These are phyloP conservation scores for Pipra filicauda DNA, from an alignment of 2,113 vertebrate species.

Conservation along the genomic window DNA sequence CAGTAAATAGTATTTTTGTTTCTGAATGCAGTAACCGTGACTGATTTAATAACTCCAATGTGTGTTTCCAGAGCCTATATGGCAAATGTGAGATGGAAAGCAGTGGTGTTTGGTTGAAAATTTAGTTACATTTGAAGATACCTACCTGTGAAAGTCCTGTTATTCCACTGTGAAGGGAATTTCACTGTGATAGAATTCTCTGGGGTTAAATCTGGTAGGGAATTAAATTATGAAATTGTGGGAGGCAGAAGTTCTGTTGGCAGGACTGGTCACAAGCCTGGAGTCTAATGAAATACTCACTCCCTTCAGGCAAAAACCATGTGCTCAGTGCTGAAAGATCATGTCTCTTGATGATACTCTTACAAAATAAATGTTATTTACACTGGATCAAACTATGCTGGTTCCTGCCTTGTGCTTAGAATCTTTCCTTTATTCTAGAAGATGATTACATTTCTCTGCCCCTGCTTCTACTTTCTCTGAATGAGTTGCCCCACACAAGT, in stretches of 20 bases:
- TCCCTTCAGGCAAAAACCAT: slow-evolving; percentile 11
- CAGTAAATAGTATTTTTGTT: neutral
- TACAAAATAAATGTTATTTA: slow-evolving; percentile 16
- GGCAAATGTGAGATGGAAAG: neutral
- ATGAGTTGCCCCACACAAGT: neutral
- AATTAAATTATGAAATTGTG: neutral
- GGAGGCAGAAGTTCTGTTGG: slow-evolving; percentile 6
- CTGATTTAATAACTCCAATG: neutral
- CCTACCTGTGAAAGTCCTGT: neutral
- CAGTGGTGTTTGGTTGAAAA: neutral
- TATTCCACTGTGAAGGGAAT: neutral
- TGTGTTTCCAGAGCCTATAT: neutral
- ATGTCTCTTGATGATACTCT: neutral
- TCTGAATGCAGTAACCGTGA: neutral
- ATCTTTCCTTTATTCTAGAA: neutral
- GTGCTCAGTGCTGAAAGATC: neutral
- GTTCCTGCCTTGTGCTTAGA: neutral
- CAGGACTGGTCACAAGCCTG: slow-evolving; percentile 10
- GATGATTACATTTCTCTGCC: neutral
- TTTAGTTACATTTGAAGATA: neutral
- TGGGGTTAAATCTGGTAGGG: neutral
- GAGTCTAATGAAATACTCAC: neutral
- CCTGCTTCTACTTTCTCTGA: neutral
- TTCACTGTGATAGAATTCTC: neutral
- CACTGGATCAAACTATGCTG: neutral